These are phyloP conservation scores for Elmis aenea DNA, from an alignment of 2,888 invertebrate genomes.

Conservation along the genomic window DNA sequence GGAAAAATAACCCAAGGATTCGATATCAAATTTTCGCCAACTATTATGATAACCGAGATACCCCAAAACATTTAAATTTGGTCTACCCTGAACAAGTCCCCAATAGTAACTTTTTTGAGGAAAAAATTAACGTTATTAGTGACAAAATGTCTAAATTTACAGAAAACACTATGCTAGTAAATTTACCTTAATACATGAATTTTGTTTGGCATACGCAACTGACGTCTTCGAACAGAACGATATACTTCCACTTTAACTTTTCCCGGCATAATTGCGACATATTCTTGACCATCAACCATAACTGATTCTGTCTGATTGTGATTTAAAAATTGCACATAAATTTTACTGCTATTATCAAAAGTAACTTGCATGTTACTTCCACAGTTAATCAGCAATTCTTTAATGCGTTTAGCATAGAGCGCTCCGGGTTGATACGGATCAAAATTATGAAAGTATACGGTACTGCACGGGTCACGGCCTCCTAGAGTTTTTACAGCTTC, in stretches of 20 bases:
- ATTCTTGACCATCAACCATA: slow-evolving; percentile 36
- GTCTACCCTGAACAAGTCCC: no score
- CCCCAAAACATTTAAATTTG: no score
- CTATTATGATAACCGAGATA: no score
- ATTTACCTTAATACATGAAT: slow-evolving; percentile 37
- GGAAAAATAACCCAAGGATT: no score
- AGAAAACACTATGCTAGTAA: background rate
- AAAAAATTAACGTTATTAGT: background rate
- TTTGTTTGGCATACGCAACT: slow-evolving; percentile 50
- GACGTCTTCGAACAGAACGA: slow-evolving; percentile 66
- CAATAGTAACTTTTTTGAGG: no score
- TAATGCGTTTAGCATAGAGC: slow-evolving; percentile 63
- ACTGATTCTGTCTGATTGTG: slow-evolving; percentile 35
- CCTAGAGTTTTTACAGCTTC: slow-evolving; percentile 61
- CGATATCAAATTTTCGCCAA: no score
- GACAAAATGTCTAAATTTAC: background rate
- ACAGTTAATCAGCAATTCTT: slow-evolving; percentile 52
- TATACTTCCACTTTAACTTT: slow-evolving; percentile 66
- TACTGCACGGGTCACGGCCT: slow-evolving; percentile 71
- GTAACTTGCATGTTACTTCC: slow-evolving; percentile 51
- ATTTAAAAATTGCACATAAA: slow-evolving; percentile 63
- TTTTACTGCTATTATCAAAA: slow-evolving; percentile 55
- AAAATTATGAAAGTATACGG: slow-evolving; percentile 64
- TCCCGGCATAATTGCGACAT: slow-evolving; percentile 53
- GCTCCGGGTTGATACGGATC: slow-evolving; percentile 62